Evolutionary conservation across 2,113 vertebrate species (phyloP).

Genomic region (Toxostoma redivivum): DNA sequence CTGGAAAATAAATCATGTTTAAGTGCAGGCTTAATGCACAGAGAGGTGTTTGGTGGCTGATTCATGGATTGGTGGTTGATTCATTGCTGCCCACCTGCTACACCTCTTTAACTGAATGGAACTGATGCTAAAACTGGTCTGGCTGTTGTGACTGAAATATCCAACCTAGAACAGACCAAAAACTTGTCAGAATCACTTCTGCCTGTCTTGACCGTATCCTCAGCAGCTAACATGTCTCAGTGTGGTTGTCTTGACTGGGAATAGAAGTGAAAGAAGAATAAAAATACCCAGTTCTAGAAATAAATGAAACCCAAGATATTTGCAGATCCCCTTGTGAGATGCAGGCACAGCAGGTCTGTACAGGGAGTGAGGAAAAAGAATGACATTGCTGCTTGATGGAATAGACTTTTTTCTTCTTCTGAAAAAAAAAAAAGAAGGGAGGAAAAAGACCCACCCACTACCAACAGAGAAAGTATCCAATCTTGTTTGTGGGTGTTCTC

Average conservation of each 20-base stretch:
- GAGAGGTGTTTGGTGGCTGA: background rate
- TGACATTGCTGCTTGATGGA: slow-evolving; percentile 32
- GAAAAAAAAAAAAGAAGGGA: background rate
- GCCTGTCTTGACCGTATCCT: background rate
- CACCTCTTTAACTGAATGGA: background rate
- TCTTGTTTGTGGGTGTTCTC: slow-evolving; percentile 8
- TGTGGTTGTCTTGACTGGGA: background rate
- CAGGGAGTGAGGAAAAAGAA: slow-evolving; percentile 8
- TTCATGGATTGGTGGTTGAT: background rate
- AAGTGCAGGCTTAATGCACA: background rate
- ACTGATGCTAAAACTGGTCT: background rate
- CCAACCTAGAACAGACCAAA: background rate
- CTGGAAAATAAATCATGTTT: background rate
- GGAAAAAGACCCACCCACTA: background rate
- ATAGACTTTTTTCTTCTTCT: background rate
- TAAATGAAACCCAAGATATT: background rate
- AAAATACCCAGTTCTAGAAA: background rate
- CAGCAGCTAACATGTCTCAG: background rate
- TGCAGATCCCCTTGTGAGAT: background rate
- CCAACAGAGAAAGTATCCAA: background rate
- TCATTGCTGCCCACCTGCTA: background rate
- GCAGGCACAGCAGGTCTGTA: background rate
- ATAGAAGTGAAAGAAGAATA: background rate
- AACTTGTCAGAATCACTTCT: background rate
- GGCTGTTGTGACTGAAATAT: background rate